These are phyloP conservation scores for Coilia nasus DNA, from an alignment of 2,797 vertebrate genomes.

Conservation along the genomic window DNA sequence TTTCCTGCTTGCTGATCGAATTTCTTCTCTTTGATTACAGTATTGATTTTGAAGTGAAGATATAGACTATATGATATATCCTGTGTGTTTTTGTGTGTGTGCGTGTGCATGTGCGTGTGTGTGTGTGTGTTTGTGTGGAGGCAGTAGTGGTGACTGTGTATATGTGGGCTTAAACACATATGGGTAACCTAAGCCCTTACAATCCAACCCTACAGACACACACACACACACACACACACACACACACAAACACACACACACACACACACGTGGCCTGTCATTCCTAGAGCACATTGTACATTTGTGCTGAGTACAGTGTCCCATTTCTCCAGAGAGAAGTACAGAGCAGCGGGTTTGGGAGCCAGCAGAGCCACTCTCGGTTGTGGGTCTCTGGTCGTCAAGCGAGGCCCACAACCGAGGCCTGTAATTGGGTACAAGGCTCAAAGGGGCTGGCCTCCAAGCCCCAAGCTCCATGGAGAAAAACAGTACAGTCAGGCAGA, in stretches of 20 bases:
- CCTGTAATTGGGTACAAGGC: slow-evolving; percentile 15
- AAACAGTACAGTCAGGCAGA: slow-evolving; percentile 2
- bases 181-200: no score
- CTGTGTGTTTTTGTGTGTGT: background rate
- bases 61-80: slow-evolving; percentile 1
- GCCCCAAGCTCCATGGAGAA: background rate
- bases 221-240: background rate
- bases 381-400: background rate
- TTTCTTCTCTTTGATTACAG: background rate
- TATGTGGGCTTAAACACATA: background rate
- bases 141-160: background rate
- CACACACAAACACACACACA: background rate
- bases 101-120: no score
- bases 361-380: background rate
- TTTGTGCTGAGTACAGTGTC: background rate
- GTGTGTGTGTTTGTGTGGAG: background rate
- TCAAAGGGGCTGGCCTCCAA: background rate
- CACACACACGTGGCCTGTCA: background rate
- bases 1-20: slow-evolving; percentile 16
- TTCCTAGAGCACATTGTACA: background rate
- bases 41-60: slow-evolving; percentile 12
- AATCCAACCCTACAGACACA: background rate
- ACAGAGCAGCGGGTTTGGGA: background rate
- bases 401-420: slow-evolving; percentile 3
- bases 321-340: background rate